These are phyloP conservation scores for Ornithorhynchus anatinus DNA, from an alignment of 2,113 vertebrate genomes.

Conservation along the genomic window DNA sequence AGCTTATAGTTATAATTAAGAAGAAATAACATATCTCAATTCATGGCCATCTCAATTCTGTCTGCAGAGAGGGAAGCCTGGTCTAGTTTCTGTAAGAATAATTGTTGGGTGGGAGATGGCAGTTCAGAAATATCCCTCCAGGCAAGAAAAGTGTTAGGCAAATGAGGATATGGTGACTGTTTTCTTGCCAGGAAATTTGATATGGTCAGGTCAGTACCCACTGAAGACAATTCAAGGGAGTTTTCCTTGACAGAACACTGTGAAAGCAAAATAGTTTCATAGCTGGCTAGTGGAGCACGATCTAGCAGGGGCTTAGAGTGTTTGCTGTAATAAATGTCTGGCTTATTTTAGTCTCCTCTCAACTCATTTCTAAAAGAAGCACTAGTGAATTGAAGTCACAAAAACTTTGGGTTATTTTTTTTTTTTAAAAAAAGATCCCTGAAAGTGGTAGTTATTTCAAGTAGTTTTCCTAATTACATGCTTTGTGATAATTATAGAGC, in stretches of 20 bases:
- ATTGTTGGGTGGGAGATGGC: too few species aligned
- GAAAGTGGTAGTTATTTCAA: constrained; percentile 26
- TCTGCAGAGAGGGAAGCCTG: too few species aligned
- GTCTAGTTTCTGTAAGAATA: too few species aligned
- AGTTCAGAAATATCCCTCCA: not conserved
- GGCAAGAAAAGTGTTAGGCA: not conserved
- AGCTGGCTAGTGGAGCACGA: constrained; percentile 8
- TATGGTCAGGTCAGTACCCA: not conserved
- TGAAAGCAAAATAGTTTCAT: not conserved
- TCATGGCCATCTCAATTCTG: too few species aligned
- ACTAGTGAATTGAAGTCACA: constrained; percentile 1
- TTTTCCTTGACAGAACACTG: not conserved
- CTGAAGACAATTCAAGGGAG: not conserved
- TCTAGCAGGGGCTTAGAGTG: not conserved
- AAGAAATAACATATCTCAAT: too few species aligned
- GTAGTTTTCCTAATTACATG: constrained; percentile 43
- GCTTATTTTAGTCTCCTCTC: constrained; percentile 16
- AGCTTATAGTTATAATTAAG: too few species aligned
- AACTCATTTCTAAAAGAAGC: not conserved
- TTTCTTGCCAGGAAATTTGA: constrained; percentile 16
- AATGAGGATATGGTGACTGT: not conserved
- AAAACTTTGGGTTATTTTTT: constrained; percentile 35
- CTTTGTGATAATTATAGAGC: constrained; percentile 34
- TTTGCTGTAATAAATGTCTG: constrained; percentile 15
- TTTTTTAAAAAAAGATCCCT: constrained; percentile 10